Evolutionary conservation across 2,113 vertebrate genomes (phyloP).

Genomic region (Oreocharis arfaki): DNA sequence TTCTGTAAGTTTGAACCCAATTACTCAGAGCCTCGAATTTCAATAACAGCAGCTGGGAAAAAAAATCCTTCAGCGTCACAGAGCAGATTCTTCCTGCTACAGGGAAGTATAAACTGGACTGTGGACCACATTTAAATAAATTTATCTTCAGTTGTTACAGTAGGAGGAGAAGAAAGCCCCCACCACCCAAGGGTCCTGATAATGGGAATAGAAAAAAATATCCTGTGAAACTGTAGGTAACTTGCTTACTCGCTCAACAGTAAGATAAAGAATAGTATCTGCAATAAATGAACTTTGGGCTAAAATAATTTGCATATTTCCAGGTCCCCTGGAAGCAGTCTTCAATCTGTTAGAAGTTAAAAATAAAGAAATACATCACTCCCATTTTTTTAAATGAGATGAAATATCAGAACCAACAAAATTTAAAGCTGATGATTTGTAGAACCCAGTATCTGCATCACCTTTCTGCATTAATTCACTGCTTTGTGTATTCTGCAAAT

Average conservation of each 20-base stretch:
- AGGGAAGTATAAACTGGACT: constrained; percentile 19
- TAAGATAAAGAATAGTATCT: not conserved
- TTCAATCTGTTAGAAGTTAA: not conserved
- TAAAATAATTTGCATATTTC: not conserved
- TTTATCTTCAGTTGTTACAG: not conserved
- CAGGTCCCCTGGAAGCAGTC: not conserved
- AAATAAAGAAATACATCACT: not conserved
- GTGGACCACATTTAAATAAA: constrained; percentile 25
- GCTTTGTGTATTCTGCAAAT: not conserved
- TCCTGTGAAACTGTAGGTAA: not conserved
- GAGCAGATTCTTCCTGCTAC: not conserved
- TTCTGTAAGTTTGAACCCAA: not conserved
- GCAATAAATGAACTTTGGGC: not conserved
- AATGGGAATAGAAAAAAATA: not conserved
- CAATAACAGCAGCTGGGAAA: not conserved
- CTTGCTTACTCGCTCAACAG: not conserved
- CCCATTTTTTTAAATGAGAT: not conserved
- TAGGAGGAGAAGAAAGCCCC: not conserved
- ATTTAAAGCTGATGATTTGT: not conserved
- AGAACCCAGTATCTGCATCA: not conserved
- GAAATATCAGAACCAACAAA: not conserved
- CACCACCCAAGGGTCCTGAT: not conserved
- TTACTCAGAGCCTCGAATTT: not conserved
- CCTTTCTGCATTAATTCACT: not conserved
- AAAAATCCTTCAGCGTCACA: constrained; percentile 27